phyloP scores from a whole-genome alignment of 2,797 vertebrate genomes.

The Enteromius treurensis region DNA sequence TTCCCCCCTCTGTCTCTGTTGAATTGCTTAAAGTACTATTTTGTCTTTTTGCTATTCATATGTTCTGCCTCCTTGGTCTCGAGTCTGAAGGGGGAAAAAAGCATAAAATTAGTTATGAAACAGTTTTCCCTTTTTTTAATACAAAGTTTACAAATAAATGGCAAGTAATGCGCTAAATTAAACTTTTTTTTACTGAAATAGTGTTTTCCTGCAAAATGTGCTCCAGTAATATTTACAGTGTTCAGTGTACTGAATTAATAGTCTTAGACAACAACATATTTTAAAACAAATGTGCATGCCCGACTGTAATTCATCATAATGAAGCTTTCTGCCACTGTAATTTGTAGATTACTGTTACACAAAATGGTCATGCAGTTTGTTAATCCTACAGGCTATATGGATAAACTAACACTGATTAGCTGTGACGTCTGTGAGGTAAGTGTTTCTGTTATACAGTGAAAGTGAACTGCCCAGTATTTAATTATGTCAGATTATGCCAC shows the following conservation, averaged over 20 bases:
- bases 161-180: too few species aligned
- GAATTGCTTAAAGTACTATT: background rate
- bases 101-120: background rate
- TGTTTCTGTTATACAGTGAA: slow-evolving; percentile 1
- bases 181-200: background rate
- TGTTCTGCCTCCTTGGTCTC: background rate
- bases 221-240: background rate
- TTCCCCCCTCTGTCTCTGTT: background rate
- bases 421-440: slow-evolving; percentile 16
- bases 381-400: slow-evolving; percentile 14
- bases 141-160: background rate
- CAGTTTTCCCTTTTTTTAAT: background rate
- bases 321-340: slow-evolving; percentile 16
- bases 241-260: slow-evolving; percentile 10
- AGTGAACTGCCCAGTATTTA: background rate
- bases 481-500: slow-evolving; percentile 6
- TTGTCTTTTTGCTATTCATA: background rate
- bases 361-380: slow-evolving; percentile 2
- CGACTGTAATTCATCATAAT: slow-evolving; percentile 15
- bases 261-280: slow-evolving; percentile 10
- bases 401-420: slow-evolving; percentile 23
- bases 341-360: slow-evolving; percentile 34
- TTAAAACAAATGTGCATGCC: slow-evolving; percentile 42
- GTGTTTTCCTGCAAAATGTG: background rate
- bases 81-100: background rate